A percentile compares a stretch with the other conserved stretches of the same genome.
Conservation (phyloP, 2,888 invertebrate genomes). For the Coleophora deauratella region DNA sequence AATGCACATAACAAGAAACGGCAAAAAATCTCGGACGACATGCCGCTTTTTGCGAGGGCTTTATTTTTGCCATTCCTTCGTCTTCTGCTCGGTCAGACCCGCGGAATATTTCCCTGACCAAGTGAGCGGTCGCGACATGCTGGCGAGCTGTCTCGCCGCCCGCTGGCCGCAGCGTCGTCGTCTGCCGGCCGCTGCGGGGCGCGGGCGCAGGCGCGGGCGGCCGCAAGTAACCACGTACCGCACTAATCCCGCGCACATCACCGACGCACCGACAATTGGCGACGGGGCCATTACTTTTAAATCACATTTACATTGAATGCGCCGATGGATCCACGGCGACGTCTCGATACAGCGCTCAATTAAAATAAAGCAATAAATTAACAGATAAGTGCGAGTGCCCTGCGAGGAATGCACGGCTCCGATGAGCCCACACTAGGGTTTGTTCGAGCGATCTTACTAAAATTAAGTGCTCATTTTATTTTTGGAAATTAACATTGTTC, state of each 20-base stretch:
- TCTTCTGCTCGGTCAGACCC: constrained; percentile 4
- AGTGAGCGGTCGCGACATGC: constrained; percentile 3
- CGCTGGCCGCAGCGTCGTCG: constrained; percentile 8
- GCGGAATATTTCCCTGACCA: no score
- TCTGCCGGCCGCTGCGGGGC: constrained; percentile 13
- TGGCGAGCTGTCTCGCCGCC: background rate
- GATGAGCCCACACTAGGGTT: no score
- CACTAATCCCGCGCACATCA: constrained; percentile 15
- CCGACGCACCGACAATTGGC: constrained; percentile 33
- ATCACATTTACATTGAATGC: constrained; percentile 69
- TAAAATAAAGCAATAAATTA: constrained; percentile 67
- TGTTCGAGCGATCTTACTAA: no score
- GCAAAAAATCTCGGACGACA: constrained; percentile 45
- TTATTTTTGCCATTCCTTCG: constrained; percentile 37
- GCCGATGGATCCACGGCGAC: constrained; percentile 24
- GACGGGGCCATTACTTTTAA: constrained; percentile 51
- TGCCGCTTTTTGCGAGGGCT: constrained; percentile 55
- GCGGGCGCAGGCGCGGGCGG: constrained; percentile 21
- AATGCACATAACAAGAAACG: constrained; percentile 63
- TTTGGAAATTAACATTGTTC: no score
- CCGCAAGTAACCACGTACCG: constrained; percentile 2
- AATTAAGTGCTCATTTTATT: no score
- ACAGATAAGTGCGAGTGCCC: constrained; percentile 27
- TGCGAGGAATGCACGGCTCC: no score
- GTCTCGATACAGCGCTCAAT: constrained; percentile 47